These are phyloP conservation scores for Ormyrus labotus DNA, from an alignment of 2,888 invertebrate species.

Conservation along the genomic window DNA sequence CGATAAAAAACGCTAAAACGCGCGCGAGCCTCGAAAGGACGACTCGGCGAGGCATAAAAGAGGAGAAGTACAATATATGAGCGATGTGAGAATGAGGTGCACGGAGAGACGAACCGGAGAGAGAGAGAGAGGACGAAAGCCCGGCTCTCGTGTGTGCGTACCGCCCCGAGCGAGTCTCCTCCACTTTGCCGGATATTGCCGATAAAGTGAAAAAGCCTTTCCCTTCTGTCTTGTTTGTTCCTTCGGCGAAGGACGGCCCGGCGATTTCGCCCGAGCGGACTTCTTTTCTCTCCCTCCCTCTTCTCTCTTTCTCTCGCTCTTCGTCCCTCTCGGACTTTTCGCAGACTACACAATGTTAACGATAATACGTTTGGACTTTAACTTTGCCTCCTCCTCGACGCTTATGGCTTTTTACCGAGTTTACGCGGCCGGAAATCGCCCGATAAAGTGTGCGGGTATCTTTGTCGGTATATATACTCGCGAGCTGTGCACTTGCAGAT, in stretches of 20 bases:
- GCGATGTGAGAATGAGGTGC: background rate
- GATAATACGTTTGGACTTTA: slow-evolving; percentile 38
- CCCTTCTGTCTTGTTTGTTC: slow-evolving; percentile 43
- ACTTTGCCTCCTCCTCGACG: slow-evolving; percentile 26
- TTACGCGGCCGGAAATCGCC: slow-evolving; percentile 12
- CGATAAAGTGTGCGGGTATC: slow-evolving; percentile 62
- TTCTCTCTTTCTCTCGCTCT: background rate
- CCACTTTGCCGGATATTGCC: slow-evolving; percentile 41
- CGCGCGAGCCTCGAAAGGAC: too few relatives aligned
- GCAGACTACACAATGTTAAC: slow-evolving; percentile 15
- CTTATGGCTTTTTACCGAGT: slow-evolving; percentile 25
- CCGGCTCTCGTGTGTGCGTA: background rate
- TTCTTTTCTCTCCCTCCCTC: slow-evolving; percentile 16
- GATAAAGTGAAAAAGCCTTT: slow-evolving; percentile 43
- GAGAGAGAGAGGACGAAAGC: background rate
- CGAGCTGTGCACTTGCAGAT: background rate
- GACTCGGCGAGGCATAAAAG: background rate
- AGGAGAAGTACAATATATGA: slow-evolving; percentile 9
- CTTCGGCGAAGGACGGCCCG: background rate
- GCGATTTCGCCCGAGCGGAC: slow-evolving; percentile 4
- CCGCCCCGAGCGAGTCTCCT: slow-evolving; percentile 7
- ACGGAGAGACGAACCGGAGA: too few relatives aligned
- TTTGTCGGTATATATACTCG: slow-evolving; percentile 37
- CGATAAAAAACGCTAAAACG: too few relatives aligned
- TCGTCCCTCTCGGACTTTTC: background rate